Percentiles rank a stretch among this genome's conserved stretches.
Conservation (phyloP, 2,113 vertebrate species). For the Passer montanus region DNA sequence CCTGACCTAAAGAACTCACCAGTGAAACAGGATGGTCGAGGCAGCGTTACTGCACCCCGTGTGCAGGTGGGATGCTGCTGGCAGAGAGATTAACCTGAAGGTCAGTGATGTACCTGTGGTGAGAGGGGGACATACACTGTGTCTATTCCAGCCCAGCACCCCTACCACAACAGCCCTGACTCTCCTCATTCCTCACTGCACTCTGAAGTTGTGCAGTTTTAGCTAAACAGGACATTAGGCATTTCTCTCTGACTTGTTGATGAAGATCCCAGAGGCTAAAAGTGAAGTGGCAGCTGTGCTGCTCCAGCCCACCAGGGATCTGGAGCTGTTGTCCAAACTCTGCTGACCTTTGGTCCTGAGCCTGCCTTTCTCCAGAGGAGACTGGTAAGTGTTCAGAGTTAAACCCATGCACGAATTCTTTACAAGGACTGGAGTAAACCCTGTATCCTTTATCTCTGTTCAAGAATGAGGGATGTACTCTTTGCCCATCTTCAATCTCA, state of each 20-base stretch:
- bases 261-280: background rate
- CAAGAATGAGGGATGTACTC: background rate
- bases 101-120: accelerated
- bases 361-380: background rate
- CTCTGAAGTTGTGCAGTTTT: background rate
- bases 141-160: background rate
- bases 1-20: background rate
- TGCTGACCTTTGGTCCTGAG: background rate
- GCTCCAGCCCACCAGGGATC: background rate
- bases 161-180: background rate
- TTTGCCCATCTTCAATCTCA: background rate
- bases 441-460: background rate
- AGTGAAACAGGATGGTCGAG: accelerated
- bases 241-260: background rate
- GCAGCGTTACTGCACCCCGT: accelerated
- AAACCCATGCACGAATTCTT: background rate
- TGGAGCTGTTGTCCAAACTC: background rate
- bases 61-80: background rate
- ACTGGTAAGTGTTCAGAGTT: background rate
- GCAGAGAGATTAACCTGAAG: background rate
- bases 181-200: background rate
- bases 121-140: background rate
- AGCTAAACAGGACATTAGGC: background rate
- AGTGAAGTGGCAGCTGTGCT: background rate
- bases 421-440: background rate